A percentile compares a stretch with the other conserved stretches of the same genome.
Conservation (phyloP, 2,797 vertebrate genomes). For the Typhlichthys eigenmanni region DNA sequence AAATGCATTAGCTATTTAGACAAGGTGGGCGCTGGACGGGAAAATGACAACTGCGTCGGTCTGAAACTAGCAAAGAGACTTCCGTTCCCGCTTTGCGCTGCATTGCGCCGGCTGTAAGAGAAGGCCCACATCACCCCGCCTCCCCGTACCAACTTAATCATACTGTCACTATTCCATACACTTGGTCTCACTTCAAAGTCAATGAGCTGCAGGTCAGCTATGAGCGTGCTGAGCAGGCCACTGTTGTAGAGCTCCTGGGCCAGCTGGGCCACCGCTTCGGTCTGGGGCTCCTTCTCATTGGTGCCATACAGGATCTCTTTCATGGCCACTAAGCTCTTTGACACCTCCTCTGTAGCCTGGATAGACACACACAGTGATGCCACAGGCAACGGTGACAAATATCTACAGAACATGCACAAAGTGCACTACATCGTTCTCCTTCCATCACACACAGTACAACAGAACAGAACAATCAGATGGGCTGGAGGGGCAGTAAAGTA, state of each 20-base stretch:
- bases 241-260: slow-evolving; percentile 97
- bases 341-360: slow-evolving; percentile 96
- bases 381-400: background rate
- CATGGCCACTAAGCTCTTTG: slow-evolving; percentile 95
- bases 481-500: no score
- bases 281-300: slow-evolving; percentile 95
- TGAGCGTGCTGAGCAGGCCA: slow-evolving; percentile 89
- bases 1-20: no score
- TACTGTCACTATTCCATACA: background rate
- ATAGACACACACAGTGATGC: slow-evolving; percentile 9
- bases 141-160: background rate
- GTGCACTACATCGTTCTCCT: no score
- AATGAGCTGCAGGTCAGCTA: slow-evolving; percentile 93
- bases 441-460: no score
- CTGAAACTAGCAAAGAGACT: no score
- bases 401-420: background rate
- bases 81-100: no score
- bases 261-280: slow-evolving; percentile 94
- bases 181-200: slow-evolving; percentile 89
- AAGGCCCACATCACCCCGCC: no score
- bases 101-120: no score
- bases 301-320: slow-evolving; percentile 97
- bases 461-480: no score
- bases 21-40: no score
- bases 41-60: no score